These are phyloP conservation scores for Aurelia coerulea DNA, from an alignment of 30 jellyfish, hydroid and myxozoan genomes.

Conservation along the genomic window DNA sequence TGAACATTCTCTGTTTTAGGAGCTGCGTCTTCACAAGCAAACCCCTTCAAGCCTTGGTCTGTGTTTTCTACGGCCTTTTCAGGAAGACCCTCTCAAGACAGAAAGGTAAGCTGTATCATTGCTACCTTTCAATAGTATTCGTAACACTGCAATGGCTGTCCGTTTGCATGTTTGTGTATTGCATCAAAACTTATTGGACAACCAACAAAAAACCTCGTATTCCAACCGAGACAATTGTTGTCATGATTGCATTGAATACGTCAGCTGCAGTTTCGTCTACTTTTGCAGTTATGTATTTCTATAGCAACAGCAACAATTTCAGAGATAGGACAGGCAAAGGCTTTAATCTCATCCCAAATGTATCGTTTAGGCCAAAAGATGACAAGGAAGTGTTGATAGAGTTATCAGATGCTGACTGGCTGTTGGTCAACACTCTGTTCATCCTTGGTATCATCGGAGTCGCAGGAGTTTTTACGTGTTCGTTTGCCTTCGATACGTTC, in stretches of 20 bases:
- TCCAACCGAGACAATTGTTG: slow-evolving; percentile 40
- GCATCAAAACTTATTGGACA: slow-evolving; percentile 57
- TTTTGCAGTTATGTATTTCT: slow-evolving; percentile 11
- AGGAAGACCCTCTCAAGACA: slow-evolving; percentile 1
- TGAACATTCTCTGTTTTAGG: background rate
- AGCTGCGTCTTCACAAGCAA: background rate
- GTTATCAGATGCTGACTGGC: slow-evolving; percentile 25
- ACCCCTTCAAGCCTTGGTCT: background rate
- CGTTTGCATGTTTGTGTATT: slow-evolving; percentile 29
- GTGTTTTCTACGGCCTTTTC: slow-evolving; percentile 24
- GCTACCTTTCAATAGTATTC: slow-evolving; percentile 16
- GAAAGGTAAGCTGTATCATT: slow-evolving; percentile 13
- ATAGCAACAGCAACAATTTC: slow-evolving; percentile 21
- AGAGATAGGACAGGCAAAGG: background rate
- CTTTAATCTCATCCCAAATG: slow-evolving; percentile 30
- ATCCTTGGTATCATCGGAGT: slow-evolving; percentile 24
- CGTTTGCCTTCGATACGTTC: slow-evolving; percentile 40
- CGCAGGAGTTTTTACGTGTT: slow-evolving; percentile 3
- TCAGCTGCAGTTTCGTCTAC: slow-evolving; percentile 49
- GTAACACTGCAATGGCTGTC: slow-evolving; percentile 28
- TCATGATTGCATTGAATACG: slow-evolving; percentile 37
- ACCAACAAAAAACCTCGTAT: slow-evolving; percentile 19
- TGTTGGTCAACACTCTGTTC: slow-evolving; percentile 18
- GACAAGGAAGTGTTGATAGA: background rate
- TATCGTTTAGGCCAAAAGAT: slow-evolving; percentile 4